Conservation (phyloP, 2,113 vertebrate species). For the Hucho hucho region DNA sequence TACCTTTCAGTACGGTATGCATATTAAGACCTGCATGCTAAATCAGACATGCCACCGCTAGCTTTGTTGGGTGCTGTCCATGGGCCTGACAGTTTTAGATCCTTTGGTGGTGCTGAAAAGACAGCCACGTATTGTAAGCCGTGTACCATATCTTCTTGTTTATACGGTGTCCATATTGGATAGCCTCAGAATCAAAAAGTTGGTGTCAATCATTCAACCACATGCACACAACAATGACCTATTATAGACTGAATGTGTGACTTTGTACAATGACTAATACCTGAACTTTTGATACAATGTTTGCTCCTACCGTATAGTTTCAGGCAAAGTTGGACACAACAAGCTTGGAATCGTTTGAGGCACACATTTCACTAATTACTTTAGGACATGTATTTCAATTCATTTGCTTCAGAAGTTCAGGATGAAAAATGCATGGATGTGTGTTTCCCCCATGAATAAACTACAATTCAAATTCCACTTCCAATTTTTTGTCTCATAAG, state of each 20-base stretch:
- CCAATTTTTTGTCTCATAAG: too few relatives aligned
- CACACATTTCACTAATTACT: conserved; percentile 5
- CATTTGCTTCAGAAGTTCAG: background rate
- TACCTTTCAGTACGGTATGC: too few relatives aligned
- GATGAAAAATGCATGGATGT: conserved; percentile 7
- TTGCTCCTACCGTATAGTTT: conserved; percentile 1
- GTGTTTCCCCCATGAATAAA: conserved; percentile 6
- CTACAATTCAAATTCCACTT: too few relatives aligned
- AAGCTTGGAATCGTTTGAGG: background rate
- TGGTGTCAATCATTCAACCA: too few relatives aligned
- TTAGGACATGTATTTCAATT: background rate
- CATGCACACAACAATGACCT: background rate
- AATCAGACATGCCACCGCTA: background rate
- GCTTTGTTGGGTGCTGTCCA: conserved; percentile 12
- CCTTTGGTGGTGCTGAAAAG: conserved; percentile 24
- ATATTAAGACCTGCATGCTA: too few relatives aligned
- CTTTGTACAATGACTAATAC: background rate
- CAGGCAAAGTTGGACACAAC: conserved; percentile 14
- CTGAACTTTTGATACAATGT: conserved; percentile 9
- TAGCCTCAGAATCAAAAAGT: too few relatives aligned
- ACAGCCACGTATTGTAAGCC: too few relatives aligned
- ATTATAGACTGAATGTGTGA: background rate
- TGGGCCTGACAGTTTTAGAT: conserved; percentile 22
- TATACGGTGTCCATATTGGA: too few relatives aligned
- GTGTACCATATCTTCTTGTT: too few relatives aligned